Base-by-base conservation (phyloP, 2,113 vertebrate species). In the Pelecanoides urinatrix region DNA sequence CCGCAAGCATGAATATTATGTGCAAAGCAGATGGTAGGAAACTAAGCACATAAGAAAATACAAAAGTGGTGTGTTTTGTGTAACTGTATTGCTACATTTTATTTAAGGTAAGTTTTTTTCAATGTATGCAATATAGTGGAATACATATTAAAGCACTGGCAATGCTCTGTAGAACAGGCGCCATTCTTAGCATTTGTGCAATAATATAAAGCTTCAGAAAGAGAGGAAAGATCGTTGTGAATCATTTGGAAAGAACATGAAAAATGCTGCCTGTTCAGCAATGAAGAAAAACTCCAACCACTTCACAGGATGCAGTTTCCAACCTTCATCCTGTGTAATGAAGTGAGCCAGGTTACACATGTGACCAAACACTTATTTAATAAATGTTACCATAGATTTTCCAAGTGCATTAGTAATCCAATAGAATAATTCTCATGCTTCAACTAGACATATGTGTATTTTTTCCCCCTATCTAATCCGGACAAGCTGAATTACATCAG, bases 21-120 rank as follows among this genome's bases (percentile, higher is more conserved):
- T 87, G 70, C 72, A 92, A 87, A 96, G 65, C 94, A 96, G 92
- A 95, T 89, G 88, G 91, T 74, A 61, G 80, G 56, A 87, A 91
- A 85, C 25, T 11, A 85, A 87, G 68, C 44, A 91, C 17, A 16
- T 32, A 78, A 77, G 53, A 89, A 91, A 91, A 86, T n/a, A 65
- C 5, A 34, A 16, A 10, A 9, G 32, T 53, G 16, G 45, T 58
- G 29, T 61, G 34, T 65, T 94, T 58, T 38, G 11, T 86, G 45
- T 53, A 65, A 73, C 62, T 45, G 66, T 44, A 34, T 56, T 62
- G 44, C 61, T 61, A 40, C 20, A 56, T 80, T 90, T 86, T 71
- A 67, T 79, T 80, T 74, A 93, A 65, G 26, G 50, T 45, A n/a
- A 23, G 4, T 26, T 91, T 82, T 68, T 80, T 79, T 58, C 30